Evolutionary conservation across 2,113 vertebrate genomes (phyloP).

Genomic region (Panurus biarmicus): DNA sequence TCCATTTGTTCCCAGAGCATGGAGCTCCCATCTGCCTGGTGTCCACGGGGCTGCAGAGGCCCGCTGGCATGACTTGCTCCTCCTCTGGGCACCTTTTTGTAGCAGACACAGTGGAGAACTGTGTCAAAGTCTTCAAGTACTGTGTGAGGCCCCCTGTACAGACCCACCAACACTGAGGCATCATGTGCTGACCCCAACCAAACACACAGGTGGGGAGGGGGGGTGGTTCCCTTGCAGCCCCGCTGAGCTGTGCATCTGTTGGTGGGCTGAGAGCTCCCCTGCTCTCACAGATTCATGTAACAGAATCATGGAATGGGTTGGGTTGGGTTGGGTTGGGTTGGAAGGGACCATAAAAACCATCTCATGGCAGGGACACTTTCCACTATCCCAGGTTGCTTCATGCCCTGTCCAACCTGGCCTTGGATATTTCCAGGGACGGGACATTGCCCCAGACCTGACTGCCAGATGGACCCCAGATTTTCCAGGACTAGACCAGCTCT

Average conservation of each 20-base stretch:
- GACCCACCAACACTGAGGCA: background rate
- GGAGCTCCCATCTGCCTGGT: constrained; percentile 58
- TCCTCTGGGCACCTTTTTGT: constrained; percentile 59
- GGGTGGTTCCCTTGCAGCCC: background rate
- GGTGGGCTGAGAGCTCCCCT: background rate
- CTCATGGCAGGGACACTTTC: background rate
- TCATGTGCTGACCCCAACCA: background rate
- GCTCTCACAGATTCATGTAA: background rate
- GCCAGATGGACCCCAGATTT: background rate
- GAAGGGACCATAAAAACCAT: background rate
- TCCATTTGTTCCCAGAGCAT: constrained; percentile 49
- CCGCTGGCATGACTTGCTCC: constrained; percentile 37
- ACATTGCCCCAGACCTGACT: background rate
- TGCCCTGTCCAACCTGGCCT: background rate
- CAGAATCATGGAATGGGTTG: background rate
- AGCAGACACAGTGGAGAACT: constrained; percentile 47
- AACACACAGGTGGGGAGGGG: background rate
- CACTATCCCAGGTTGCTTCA: background rate
- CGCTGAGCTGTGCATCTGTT: background rate
- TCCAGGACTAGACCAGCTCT: background rate
- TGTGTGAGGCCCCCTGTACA: background rate
- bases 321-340: background rate
- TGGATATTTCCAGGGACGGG: background rate
- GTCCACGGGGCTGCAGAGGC: constrained; percentile 39
- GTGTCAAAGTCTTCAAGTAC: constrained; percentile 61